Percentiles rank a stretch among this genome's conserved stretches.
These are phyloP conservation scores for Habroteleia sp. DNA, from an alignment of 2,888 invertebrate genomes.

Conservation along the genomic window DNA sequence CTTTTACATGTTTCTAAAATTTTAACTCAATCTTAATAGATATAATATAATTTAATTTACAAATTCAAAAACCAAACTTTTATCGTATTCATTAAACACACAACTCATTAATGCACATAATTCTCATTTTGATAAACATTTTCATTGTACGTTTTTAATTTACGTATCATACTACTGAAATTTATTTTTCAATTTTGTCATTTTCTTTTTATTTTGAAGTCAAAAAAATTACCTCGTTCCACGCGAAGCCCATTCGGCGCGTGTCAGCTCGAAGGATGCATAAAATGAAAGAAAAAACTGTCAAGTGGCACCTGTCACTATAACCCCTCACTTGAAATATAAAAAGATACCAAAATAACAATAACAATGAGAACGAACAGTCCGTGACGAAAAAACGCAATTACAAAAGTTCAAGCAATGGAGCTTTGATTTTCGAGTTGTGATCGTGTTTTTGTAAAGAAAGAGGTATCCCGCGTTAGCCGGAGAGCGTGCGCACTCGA, in stretches of 20 bases:
- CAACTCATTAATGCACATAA: too few species aligned
- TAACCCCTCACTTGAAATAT: slow-evolving; percentile 27
- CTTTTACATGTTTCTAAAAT: too few species aligned
- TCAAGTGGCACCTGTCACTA: slow-evolving; percentile 52
- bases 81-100: too few species aligned
- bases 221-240: slow-evolving; percentile 78
- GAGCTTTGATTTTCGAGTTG: neutral
- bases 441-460: slow-evolving; percentile 3
- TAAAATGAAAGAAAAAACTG: slow-evolving; percentile 68
- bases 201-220: neutral
- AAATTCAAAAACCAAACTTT: too few species aligned
- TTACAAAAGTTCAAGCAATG: neutral
- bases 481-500: slow-evolving; percentile 69
- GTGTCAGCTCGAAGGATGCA: slow-evolving; percentile 71
- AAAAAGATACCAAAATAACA: slow-evolving; percentile 2
- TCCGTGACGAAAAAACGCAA: slow-evolving; percentile 1
- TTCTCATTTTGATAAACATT: too few species aligned
- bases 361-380: neutral
- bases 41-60: too few species aligned
- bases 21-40: too few species aligned
- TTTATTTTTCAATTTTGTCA: neutral
- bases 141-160: too few species aligned
- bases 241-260: slow-evolving; percentile 77
- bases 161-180: too few species aligned
- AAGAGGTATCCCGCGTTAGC: slow-evolving; percentile 36